Percentiles rank a stretch among this genome's conserved stretches.
These are phyloP conservation scores for Erpobdella octoculata DNA, from an alignment of 2,888 invertebrate genomes.

Conservation along the genomic window DNA sequence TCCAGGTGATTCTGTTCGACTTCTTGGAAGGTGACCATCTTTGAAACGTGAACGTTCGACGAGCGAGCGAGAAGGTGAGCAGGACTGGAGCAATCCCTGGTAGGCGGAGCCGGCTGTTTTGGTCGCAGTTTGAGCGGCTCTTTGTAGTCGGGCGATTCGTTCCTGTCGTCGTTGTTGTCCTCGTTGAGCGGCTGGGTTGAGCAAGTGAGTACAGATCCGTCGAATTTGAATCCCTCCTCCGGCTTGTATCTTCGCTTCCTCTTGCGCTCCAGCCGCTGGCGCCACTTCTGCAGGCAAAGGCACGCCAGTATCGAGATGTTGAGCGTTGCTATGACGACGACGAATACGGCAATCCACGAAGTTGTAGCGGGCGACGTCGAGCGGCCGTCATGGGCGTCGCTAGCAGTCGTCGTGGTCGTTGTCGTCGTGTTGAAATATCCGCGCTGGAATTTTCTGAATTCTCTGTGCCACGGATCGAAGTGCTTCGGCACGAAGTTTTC, in stretches of 20 bases:
- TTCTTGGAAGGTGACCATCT: not conserved
- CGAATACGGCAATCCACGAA: not conserved
- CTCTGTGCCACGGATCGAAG: too few relatives aligned
- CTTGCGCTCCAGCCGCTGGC: not conserved
- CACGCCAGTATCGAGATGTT: not conserved
- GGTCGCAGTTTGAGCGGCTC: too few relatives aligned
- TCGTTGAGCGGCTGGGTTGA: not conserved
- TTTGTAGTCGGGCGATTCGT: too few relatives aligned
- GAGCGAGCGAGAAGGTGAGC: too few relatives aligned
- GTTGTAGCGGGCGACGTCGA: not conserved
- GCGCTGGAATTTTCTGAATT: too few relatives aligned
- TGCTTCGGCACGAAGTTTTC: too few relatives aligned
- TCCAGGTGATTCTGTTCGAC: not conserved
- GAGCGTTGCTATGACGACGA: not conserved
- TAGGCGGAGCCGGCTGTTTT: too few relatives aligned
- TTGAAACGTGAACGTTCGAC: not conserved
- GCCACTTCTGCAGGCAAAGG: slow-evolving; percentile 2
- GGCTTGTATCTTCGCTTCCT: not conserved
- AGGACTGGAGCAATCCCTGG: too few relatives aligned
- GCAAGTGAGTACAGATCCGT: too few relatives aligned
- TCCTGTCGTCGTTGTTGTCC: not conserved
- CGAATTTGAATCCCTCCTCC: not conserved
- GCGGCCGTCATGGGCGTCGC: not conserved
- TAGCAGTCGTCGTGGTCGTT: not conserved
- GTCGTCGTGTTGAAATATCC: not conserved